These are phyloP conservation scores for Sebastolobus alascanus DNA, from an alignment of 2,797 vertebrate genomes.

Conservation along the genomic window DNA sequence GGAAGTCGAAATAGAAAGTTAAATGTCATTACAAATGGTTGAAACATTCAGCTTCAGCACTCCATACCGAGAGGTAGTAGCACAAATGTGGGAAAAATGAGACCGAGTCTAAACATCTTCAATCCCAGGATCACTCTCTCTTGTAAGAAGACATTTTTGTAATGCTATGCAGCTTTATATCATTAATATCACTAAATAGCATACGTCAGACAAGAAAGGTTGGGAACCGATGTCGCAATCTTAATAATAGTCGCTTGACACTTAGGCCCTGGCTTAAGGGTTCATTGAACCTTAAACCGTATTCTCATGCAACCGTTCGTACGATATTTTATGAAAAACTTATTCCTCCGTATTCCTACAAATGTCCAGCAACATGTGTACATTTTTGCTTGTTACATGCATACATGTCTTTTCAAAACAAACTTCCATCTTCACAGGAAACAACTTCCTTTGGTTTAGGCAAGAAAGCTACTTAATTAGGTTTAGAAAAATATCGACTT, in stretches of 20 bases:
- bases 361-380: no score
- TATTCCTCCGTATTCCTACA: no score
- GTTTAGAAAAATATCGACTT: no score
- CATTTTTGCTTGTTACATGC: no score
- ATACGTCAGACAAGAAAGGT: background rate
- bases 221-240: background rate
- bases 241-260: background rate
- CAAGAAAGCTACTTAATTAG: no score
- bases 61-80: background rate
- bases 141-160: background rate
- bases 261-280: background rate
- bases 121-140: background rate
- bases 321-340: no score
- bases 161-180: background rate
- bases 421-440: no score
- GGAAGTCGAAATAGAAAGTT: background rate
- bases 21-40: background rate
- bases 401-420: no score
- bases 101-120: background rate
- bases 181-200: background rate
- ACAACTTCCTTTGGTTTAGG: no score
- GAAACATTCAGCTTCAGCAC: background rate
- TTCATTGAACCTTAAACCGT: accelerated
- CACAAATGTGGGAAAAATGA: background rate
- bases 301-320: no score